Conservation (phyloP, 2,113 vertebrate genomes). For the Pleuronectes platessa region DNA sequence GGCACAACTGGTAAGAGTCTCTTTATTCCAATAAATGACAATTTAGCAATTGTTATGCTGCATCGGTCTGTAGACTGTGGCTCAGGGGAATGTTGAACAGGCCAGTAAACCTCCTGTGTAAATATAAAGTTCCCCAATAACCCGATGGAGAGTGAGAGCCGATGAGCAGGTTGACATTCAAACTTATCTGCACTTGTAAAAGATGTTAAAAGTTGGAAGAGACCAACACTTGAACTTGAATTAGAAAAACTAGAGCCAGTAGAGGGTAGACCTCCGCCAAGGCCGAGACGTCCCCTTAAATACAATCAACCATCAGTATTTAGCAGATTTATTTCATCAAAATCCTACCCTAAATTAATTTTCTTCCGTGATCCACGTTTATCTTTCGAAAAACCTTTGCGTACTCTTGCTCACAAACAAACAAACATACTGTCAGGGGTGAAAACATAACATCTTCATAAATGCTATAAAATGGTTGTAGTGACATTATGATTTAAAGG, state of each 20-base stretch:
- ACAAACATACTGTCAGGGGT: no score
- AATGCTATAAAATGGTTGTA: no score
- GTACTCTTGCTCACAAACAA: no score
- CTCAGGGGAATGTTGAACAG: neutral
- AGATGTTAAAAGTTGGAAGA: neutral
- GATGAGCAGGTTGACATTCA: neutral
- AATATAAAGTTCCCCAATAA: neutral
- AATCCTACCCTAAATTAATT: no score
- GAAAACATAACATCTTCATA: no score
- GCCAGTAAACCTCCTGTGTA: neutral
- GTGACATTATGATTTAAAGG: no score
- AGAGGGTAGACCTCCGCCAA: neutral
- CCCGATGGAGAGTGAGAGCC: neutral
- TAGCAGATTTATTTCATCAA: no score
- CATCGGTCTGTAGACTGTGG: neutral
- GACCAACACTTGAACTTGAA: neutral
- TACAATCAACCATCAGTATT: neutral
- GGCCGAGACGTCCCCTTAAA: neutral
- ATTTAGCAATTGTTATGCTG: neutral
- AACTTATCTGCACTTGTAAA: neutral
- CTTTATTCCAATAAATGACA: no score
- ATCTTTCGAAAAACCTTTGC: no score
- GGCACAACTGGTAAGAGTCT: constrained; percentile 4
- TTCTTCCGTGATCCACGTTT: no score
- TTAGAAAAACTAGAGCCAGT: neutral